These are phyloP conservation scores for Graphium colonna DNA, from an alignment of 2,888 invertebrate species.

Conservation along the genomic window DNA sequence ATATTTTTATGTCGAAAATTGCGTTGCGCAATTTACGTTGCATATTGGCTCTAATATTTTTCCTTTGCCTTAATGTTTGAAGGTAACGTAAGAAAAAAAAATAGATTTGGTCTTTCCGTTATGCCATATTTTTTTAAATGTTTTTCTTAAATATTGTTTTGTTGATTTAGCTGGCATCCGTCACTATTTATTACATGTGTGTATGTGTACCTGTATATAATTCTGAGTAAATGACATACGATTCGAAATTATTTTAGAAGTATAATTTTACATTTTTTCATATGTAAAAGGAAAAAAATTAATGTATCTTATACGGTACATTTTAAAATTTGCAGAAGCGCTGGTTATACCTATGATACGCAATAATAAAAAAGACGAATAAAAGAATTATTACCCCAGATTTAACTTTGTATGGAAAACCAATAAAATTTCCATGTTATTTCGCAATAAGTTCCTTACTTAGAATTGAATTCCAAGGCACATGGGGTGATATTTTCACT, in stretches of 20 bases:
- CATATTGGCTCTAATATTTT: background rate
- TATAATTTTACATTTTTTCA: background rate
- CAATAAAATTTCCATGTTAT: slow-evolving; percentile 1
- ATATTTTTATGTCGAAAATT: background rate
- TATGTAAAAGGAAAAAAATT: background rate
- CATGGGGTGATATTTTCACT: background rate
- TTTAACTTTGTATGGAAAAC: slow-evolving; percentile 1
- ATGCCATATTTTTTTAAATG: too few species aligned
- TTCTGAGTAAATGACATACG: background rate
- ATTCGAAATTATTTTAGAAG: background rate
- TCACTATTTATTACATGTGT: too few species aligned
- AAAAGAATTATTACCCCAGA: slow-evolving; percentile 3
- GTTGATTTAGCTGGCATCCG: too few species aligned
- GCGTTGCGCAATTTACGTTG: background rate
- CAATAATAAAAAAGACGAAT: slow-evolving; percentile 12
- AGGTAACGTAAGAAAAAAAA: too few species aligned
- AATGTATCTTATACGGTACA: background rate
- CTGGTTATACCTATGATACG: background rate
- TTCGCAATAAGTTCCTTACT: slow-evolving; percentile 4
- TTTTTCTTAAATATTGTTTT: background rate
- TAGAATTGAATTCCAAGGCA: background rate
- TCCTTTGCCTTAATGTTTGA: too few species aligned
- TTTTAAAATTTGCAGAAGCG: background rate
- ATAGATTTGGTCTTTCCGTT: too few species aligned
- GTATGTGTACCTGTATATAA: too few species aligned